Base-by-base conservation (phyloP, 2,797 vertebrate genomes). In the Enteromius viviparus region DNA sequence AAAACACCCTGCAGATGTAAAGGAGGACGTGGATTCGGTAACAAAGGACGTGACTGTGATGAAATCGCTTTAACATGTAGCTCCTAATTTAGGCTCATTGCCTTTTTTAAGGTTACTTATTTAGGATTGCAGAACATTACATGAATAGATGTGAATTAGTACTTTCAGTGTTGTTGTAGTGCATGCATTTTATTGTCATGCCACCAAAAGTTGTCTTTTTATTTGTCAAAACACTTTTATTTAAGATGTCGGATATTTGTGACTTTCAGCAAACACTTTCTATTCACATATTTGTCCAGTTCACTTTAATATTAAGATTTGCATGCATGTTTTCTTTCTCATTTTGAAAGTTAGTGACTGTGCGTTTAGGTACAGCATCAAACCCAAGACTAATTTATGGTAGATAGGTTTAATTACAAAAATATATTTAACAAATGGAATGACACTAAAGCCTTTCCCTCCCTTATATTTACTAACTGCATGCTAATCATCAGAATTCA, bases 41-140 rank as follows among this genome's bases (percentile, higher is more conserved):
- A 78, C 47, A 32, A 66, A 66, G 60, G 72, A 81, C 68, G 81
- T 40, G 58, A 83, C 66, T 83, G 76, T 79, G 78, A 65, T 58
- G 40, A 66, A 70, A 90, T 90, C 92, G 94, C 94, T 96, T 95
- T 94, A 92, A 89, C 45, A 11, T 70, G 49, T 51, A 84, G 69
- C 55, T 29, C 37, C 47, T 76, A 60, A 78, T 82, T 78, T 66
- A 58, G 26, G 40, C 47, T 4, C 45, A 74, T 78, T 66, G 45
- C 21, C 53, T 29, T 77, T 68, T 51, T 77, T 55, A 47, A 55
- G 17, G 11, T 42, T 34, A 71, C 49, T 45, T 77, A 62, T 53
- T 62, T 37, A 62, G 65, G 53, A 60, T 70, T 62, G 82, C 64
- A 29, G n/a, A 65, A 11, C 40, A 81, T 74, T 55, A 51, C 49